Evolutionary conservation across 2,113 vertebrate species (phyloP).

Genomic region (Herpetotheres cachinnans): DNA sequence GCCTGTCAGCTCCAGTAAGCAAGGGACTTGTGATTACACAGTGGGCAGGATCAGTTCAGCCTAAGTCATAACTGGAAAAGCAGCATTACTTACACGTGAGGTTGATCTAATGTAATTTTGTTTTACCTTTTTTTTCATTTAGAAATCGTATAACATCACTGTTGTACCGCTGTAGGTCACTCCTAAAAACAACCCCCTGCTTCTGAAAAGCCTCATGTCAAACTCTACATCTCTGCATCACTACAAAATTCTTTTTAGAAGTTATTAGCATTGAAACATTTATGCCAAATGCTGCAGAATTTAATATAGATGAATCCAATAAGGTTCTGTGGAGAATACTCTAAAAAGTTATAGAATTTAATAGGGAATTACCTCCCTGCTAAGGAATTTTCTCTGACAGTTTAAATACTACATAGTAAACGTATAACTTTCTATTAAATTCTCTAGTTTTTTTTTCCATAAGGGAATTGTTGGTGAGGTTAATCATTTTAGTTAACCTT

Average conservation of each 20-base stretch:
- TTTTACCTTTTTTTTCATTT: neutral
- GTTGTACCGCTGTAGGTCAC: neutral
- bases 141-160: neutral
- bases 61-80: neutral
- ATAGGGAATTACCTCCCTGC: constrained; percentile 46
- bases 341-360: constrained; percentile 16
- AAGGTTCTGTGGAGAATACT: constrained; percentile 16
- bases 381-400: constrained; percentile 46
- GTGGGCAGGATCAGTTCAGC: neutral
- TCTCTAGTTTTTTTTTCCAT: constrained; percentile 48
- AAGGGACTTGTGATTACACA: constrained; percentile 1
- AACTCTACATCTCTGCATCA: neutral
- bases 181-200: neutral
- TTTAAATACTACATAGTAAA: constrained; percentile 65
- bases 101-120: neutral
- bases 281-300: constrained; percentile 28
- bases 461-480: constrained; percentile 56
- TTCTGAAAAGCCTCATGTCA: neutral
- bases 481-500: constrained; percentile 70
- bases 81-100: neutral
- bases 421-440: constrained; percentile 50
- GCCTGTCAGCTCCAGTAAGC: constrained; percentile 11
- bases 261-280: neutral
- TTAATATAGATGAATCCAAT: constrained; percentile 28
- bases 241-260: neutral